Conservation (phyloP, 1,140 invertebrate genomes). For the Hestina assimilis region DNA sequence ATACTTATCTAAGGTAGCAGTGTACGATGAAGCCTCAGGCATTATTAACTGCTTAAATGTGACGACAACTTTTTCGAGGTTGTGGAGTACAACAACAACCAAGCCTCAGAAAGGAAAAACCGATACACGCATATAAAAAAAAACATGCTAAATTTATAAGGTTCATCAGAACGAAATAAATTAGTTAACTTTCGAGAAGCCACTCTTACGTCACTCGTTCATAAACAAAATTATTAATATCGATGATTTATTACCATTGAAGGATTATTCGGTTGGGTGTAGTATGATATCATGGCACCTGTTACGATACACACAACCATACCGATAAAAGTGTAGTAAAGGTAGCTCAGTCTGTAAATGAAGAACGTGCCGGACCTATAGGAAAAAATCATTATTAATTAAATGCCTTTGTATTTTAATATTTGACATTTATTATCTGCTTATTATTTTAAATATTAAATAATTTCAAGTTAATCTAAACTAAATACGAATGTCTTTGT, state of each 20-base stretch:
- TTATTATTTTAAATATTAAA: not conserved
- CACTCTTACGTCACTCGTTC: not conserved
- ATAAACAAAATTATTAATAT: not conserved
- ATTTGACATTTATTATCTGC: not conserved
- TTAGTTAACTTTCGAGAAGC: too few relatives aligned
- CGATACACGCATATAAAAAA: too few relatives aligned
- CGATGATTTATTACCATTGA: conserved; percentile 75
- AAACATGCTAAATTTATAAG: too few relatives aligned
- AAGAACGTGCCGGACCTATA: conserved; percentile 79
- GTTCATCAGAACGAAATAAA: too few relatives aligned
- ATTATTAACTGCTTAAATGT: too few relatives aligned
- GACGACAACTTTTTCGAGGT: too few relatives aligned
- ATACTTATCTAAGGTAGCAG: too few relatives aligned
- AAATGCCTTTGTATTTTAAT: not conserved
- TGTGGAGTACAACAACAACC: too few relatives aligned
- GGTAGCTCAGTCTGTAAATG: conserved; percentile 82
- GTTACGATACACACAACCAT: conserved; percentile 82
- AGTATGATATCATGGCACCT: conserved; percentile 84
- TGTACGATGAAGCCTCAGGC: too few relatives aligned
- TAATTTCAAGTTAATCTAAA: not conserved
- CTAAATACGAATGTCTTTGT: too few relatives aligned
- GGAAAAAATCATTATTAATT: conserved; percentile 1
- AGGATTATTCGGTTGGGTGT: conserved; percentile 82
- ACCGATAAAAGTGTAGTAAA: conserved; percentile 85
- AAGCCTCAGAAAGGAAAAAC: too few relatives aligned